Evolutionary conservation across 2,888 invertebrate species (phyloP).

Genomic region (Balanococcus diminutus): DNA sequence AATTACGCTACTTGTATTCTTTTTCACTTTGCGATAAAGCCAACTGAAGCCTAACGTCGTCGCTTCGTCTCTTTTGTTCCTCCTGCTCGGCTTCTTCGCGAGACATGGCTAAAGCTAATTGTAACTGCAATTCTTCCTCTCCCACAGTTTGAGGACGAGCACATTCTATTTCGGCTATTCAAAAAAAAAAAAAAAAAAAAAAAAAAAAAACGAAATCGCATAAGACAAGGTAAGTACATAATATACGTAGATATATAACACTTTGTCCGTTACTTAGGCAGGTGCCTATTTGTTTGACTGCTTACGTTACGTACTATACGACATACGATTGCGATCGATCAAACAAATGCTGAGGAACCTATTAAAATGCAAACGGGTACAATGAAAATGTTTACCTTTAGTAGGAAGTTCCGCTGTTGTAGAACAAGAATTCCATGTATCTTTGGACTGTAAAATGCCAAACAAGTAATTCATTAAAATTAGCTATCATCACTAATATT

Average conservation of each 20-base stretch:
- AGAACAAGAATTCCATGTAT: constrained; percentile 39
- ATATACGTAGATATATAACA: too few species aligned
- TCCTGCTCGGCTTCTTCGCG: constrained; percentile 98
- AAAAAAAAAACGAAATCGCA: not conserved
- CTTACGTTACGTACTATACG: too few species aligned
- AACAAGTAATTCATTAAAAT: not conserved
- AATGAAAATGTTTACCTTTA: not conserved
- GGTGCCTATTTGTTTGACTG: not conserved
- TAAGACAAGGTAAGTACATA: too few species aligned
- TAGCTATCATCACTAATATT: too few species aligned
- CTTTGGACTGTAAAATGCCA: constrained; percentile 3
- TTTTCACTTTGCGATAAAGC: constrained; percentile 94
- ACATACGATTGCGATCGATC: too few species aligned
- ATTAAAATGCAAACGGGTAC: too few species aligned
- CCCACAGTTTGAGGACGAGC: constrained; percentile 96
- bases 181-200: too few species aligned
- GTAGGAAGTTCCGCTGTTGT: not conserved
- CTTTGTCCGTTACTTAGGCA: too few species aligned
- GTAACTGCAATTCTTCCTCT: constrained; percentile 97
- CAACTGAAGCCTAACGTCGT: constrained; percentile 94
- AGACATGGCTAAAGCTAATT: constrained; percentile 97
- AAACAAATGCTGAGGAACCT: too few species aligned
- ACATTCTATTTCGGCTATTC: constrained; percentile 76
- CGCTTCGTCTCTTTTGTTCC: constrained; percentile 89
- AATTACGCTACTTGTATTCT: constrained; percentile 77